Percentiles rank a stretch among this genome's conserved stretches.
phyloP scores from a whole-genome alignment of 1,140 invertebrate genomes.

The Euwallacea fornicatus region DNA sequence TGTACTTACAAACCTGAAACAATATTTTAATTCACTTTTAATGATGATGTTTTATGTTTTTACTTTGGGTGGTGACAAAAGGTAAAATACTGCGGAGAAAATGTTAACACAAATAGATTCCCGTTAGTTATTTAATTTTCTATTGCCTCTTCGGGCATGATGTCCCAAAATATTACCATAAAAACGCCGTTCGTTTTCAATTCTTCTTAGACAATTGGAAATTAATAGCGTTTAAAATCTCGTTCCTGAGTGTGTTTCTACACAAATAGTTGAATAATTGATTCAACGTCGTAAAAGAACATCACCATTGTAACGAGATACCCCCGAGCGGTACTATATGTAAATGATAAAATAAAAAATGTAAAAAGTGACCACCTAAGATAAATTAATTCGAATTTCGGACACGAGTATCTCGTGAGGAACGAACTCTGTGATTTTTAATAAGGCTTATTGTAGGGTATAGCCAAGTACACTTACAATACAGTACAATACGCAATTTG shows the following conservation, averaged over 20 bases:
- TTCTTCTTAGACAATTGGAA: constrained; percentile 26
- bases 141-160: background rate
- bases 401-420: background rate
- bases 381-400: constrained; percentile 31
- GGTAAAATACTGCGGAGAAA: background rate
- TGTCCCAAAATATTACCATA: constrained; percentile 18
- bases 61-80: no score
- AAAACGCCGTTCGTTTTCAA: constrained; percentile 17
- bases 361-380: constrained; percentile 30
- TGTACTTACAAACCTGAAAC: no score
- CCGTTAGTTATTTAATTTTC: background rate
- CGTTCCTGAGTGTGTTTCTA: constrained; percentile 15
- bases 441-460: no score
- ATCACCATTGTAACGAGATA: constrained; percentile 25
- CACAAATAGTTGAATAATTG: constrained; percentile 25
- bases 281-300: constrained; percentile 22
- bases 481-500: no score
- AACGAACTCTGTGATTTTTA: no score
- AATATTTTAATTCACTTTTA: no score
- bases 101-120: background rate
- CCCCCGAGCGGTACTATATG: constrained; percentile 7
- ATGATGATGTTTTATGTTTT: no score
- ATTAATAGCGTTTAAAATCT: constrained; percentile 28
- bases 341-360: constrained; percentile 27
- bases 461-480: no score